phyloP scores from a whole-genome alignment of 2,797 vertebrate genomes.

The Chloroceryle inda region DNA sequence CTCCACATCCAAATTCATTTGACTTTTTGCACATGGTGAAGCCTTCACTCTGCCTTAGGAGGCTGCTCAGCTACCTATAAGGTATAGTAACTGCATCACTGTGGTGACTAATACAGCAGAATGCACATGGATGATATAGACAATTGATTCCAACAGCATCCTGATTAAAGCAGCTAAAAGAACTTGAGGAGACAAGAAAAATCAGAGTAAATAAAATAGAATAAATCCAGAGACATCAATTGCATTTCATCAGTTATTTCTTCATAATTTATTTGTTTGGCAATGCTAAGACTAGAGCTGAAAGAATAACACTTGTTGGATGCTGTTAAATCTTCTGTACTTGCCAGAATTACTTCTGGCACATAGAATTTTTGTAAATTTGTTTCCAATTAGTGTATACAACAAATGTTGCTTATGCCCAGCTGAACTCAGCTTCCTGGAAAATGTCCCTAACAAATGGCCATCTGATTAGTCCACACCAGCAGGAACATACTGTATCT shows the following conservation, averaged over 20 bases:
- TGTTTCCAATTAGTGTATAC: slow-evolving; percentile 27
- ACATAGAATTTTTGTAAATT: slow-evolving; percentile 27
- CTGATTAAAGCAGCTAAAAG: not conserved
- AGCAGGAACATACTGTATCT: slow-evolving; percentile 17
- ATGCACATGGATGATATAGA: not conserved
- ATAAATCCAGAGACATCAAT: not conserved
- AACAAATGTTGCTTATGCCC: slow-evolving; percentile 17
- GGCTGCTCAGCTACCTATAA: not conserved
- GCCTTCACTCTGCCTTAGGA: not conserved
- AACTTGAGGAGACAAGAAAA: not conserved
- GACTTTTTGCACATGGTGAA: not conserved
- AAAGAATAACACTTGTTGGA: slow-evolving; percentile 17
- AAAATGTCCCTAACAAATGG: not conserved
- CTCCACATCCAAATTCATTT: not conserved
- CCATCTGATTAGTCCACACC: not conserved
- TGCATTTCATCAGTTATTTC: not conserved
- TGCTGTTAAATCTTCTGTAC: not conserved
- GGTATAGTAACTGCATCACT: not conserved
- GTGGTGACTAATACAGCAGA: not conserved
- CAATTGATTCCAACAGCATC: not conserved
- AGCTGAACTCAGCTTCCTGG: slow-evolving; percentile 36
- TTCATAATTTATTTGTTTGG: not conserved
- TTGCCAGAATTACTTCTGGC: slow-evolving; percentile 9
- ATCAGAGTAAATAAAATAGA: not conserved
- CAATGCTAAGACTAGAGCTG: not conserved